Conservation (phyloP, 2,797 vertebrate species). For the Sphaeramia orbicularis region DNA sequence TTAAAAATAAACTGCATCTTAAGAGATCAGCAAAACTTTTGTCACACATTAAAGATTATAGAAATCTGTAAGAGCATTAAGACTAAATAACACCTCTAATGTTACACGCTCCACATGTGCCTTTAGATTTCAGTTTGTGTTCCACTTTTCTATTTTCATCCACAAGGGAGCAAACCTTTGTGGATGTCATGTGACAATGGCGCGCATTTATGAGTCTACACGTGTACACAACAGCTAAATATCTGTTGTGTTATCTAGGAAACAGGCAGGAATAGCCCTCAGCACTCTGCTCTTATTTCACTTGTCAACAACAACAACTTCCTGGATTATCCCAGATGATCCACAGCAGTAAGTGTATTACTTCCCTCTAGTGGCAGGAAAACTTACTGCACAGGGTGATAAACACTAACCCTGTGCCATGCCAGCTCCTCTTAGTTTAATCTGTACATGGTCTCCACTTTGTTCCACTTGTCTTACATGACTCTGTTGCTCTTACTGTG, state of each 20-base stretch:
- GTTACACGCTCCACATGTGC: too few species aligned
- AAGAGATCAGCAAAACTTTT: too few species aligned
- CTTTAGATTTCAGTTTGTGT: too few species aligned
- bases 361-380: conserved; percentile 52
- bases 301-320: neutral
- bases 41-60: too few species aligned
- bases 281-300: neutral
- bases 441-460: conserved; percentile 19
- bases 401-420: conserved; percentile 5
- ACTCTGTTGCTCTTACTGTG: neutral
- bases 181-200: neutral
- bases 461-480: neutral
- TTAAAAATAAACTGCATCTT: too few species aligned
- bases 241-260: neutral
- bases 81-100: too few species aligned
- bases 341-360: neutral
- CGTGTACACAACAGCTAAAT: neutral
- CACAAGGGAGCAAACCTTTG: neutral
- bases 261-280: neutral
- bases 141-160: neutral
- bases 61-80: too few species aligned
- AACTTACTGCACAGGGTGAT: neutral
- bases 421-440: conserved; percentile 23
- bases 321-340: neutral
- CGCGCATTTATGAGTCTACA: neutral